Evolutionary conservation across 2,797 vertebrate genomes (phyloP), one percentile per base, ranked within the genome.

Genomic region (Amphiprion clarkii): DNA sequence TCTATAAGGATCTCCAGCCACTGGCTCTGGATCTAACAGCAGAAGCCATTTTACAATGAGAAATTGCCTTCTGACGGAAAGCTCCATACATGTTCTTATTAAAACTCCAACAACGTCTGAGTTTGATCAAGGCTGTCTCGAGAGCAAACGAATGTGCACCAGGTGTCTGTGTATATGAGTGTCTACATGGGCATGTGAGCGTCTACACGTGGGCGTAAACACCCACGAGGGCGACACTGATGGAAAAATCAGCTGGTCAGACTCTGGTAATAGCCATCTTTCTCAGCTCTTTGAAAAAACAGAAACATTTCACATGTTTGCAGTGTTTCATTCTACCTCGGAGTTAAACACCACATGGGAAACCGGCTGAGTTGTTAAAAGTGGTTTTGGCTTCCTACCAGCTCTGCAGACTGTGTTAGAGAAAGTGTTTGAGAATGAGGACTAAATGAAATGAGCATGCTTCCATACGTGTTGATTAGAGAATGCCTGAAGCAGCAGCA

Each of bases 241-340:
- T 91, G 75, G 74, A 49, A 92, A 91, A 89, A 84, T 92, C 92
- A 91, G 85, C 90, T 90, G 90, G 65, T 59, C 70, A 54, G 68
- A 23, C 67, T 76, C 67, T 23, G 51, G 48, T 51, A 69, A 73
- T 56, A 63, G 63, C 67, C 55, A 71, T 66, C 23, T 40, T 69
- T 51, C 70, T 80, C 6, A 14, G 33, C 36, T 67, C 42, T 70
- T 69, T 72, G 21, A 73, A 86, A 55, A 83, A 79, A 76, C 39
- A 78, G 75, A 84, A 87, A 88, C 51, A 84, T 86, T 86, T 88
- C 67, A 57, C 55, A 48, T 88, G 87, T 86, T 89, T 88, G 82
- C 80, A 79, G 53, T 73, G 74, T 75, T 83, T 84, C 71, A 75
- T 23, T 79, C 59, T 29, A 69, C 55, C 66, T 72, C 67, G 3